Base-by-base conservation (phyloP, 2,113 vertebrate species). In the Probosciger aterrimus region DNA sequence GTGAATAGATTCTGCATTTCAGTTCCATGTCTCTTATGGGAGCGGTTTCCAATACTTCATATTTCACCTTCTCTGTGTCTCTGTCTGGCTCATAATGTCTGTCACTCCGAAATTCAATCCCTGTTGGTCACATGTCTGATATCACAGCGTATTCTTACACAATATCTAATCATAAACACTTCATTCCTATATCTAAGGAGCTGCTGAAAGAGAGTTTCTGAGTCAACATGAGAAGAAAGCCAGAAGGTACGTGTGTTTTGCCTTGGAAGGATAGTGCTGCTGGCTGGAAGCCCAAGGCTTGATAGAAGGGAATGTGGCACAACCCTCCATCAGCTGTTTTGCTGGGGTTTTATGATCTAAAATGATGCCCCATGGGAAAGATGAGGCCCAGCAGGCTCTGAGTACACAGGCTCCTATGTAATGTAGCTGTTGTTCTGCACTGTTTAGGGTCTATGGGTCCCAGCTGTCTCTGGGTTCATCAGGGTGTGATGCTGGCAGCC, bases 1-100 rank as follows among this genome's bases (percentile, higher is more conserved):
- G 82, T 90, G 75, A 80, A 91, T 88, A 83, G 85, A 85, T 88
- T 80, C 75, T 86, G 70, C n/a, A 62, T 89, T 94, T 92, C 81
- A 78, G 67, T 83, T 89, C 78, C 70, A 19, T 18, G 31, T 73
- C 75, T 77, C 64, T 93, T 93, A 69, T 4, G 50, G 90, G 68
- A 96, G 63, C 28, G 0, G 4, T 53, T 96, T 93, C 82, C 69
- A 91, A 3, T 67, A 53, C 55, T 93, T 86, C 93, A 14, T 47
- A n/a, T 71, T 57, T 82, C 80, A 44, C 63, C 74, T 9, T 55
- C 53, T 71, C 43, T 53, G 20, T 60, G 63, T 90, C 71, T 31
- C 0, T 82, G 85, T 59, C 33, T 59, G 92, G 59, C 37, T 90
- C 46, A 11, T 65, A 6, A 46, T 27, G 86, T 82, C 83, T 95